Percentiles rank a stretch among this genome's conserved stretches.
phyloP scores from a whole-genome alignment of 2,888 invertebrate species.

The Ypsolopha scabrella region DNA sequence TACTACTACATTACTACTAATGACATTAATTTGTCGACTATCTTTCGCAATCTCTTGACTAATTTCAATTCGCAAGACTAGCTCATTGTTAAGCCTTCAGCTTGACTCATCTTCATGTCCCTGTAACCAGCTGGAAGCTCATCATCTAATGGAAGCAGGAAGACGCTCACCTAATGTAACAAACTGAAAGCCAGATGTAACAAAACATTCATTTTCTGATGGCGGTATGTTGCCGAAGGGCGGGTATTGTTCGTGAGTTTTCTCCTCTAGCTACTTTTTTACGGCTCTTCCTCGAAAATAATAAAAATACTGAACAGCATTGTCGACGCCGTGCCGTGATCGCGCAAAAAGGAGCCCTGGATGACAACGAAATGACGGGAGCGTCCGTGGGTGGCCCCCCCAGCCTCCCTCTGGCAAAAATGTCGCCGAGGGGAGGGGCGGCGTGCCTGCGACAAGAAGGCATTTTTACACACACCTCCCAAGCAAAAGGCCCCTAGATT shows the following conservation, averaged over 20 bases:
- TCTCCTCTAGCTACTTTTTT: conserved; percentile 35
- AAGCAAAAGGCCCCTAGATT: conserved; percentile 19
- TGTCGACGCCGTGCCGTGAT: conserved; percentile 58
- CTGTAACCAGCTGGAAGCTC: conserved; percentile 15
- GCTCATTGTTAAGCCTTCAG: too few species aligned
- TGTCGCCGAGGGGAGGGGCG: conserved; percentile 56
- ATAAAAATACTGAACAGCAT: conserved; percentile 64
- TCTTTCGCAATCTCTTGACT: too few species aligned
- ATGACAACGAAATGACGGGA: conserved; percentile 68
- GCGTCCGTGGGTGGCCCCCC: conserved; percentile 50
- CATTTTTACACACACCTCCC: conserved; percentile 54
- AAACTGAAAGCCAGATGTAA: conserved; percentile 53
- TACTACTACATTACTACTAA: too few species aligned
- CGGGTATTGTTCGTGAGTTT: conserved; percentile 63
- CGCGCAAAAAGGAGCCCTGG: conserved; percentile 59
- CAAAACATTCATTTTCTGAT: conserved; percentile 69
- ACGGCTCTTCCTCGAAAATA: conserved; percentile 57
- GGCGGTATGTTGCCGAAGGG: conserved; percentile 68
- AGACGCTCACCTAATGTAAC: conserved; percentile 48
- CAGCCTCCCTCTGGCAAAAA: conserved; percentile 45
- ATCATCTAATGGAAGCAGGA: conserved; percentile 53
- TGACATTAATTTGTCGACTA: too few species aligned
- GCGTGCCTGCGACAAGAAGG: conserved; percentile 60
- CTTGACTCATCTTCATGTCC: too few species aligned
- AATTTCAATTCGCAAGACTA: too few species aligned